These are phyloP conservation scores for Liodrosophila aerea DNA, from an alignment of 2,888 invertebrate species.

Conservation along the genomic window DNA sequence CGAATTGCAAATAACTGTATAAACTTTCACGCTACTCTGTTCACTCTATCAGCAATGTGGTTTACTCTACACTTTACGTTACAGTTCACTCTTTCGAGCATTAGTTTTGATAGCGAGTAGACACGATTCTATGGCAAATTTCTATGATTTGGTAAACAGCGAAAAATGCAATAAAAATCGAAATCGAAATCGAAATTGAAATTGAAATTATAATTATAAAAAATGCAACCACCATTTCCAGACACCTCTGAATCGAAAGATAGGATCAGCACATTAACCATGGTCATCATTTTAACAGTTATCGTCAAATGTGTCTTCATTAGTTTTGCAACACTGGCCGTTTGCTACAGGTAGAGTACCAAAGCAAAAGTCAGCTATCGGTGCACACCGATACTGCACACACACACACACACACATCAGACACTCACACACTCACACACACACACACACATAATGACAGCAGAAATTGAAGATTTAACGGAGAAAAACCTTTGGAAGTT, in stretches of 20 bases:
- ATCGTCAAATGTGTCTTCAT: constrained; percentile 97
- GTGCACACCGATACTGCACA: constrained; percentile 37
- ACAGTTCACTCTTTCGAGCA: no score
- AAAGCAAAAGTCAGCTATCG: constrained; percentile 73
- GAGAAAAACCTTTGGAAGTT: no score
- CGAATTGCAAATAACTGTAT: no score
- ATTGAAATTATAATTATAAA: constrained; percentile 28
- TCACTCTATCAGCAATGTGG: no score
- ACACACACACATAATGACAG: no score
- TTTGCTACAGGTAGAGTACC: constrained; percentile 94
- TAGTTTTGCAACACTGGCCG: constrained; percentile 96
- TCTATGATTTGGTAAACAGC: constrained; percentile 1
- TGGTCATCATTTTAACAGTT: constrained; percentile 96
- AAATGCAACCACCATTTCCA: constrained; percentile 83
- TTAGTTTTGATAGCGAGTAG: no score
- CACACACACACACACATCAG: constrained; percentile 8
- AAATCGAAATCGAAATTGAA: constrained; percentile 15
- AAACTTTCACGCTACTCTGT: no score
- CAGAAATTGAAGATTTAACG: background rate
- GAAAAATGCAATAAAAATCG: constrained; percentile 16
- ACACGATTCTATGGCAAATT: no score
- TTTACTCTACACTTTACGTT: no score
- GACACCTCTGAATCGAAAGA: constrained; percentile 88
- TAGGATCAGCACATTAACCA: constrained; percentile 93
- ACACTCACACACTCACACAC: constrained; percentile 11